Evolutionary conservation across 2,888 invertebrate genomes (phyloP).

Genomic region (Lithosia quadra): DNA sequence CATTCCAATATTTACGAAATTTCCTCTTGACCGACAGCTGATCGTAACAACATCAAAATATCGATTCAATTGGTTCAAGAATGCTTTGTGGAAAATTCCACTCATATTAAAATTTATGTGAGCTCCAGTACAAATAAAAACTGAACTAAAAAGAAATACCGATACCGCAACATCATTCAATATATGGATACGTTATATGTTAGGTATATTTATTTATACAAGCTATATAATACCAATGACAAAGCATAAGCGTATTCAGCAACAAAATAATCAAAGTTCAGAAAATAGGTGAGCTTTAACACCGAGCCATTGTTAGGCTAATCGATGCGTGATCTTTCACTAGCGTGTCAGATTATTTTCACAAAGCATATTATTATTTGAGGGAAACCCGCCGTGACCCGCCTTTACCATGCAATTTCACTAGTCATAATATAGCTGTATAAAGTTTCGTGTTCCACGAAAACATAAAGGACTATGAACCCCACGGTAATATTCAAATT

Average conservation of each 20-base stretch:
- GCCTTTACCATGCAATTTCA: constrained; percentile 51
- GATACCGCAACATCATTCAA: background rate
- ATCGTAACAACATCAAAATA: constrained; percentile 57
- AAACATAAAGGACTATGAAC: constrained; percentile 43
- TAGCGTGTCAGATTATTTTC: constrained; percentile 51
- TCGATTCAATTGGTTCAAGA: constrained; percentile 47
- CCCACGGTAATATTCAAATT: constrained; percentile 31
- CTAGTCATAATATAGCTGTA: constrained; percentile 43
- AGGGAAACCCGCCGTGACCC: constrained; percentile 35
- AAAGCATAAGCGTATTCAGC: constrained; percentile 7
- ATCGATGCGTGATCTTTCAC: constrained; percentile 43
- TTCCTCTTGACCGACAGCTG: constrained; percentile 53
- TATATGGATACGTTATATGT: background rate
- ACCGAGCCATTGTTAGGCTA: constrained; percentile 42
- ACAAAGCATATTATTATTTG: constrained; percentile 47
- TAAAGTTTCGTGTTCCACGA: constrained; percentile 36
- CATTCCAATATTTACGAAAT: constrained; percentile 56
- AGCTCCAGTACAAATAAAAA: constrained; percentile 9
- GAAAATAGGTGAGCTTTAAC: constrained; percentile 25
- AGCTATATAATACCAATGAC: background rate
- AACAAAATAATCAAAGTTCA: constrained; percentile 13
- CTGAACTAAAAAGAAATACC: background rate
- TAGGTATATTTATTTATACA: background rate
- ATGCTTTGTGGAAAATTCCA: constrained; percentile 19
- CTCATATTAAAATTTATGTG: constrained; percentile 19